Percentiles rank a stretch among this genome's conserved stretches.
Conservation (phyloP, 2,888 invertebrate species). For the Yponomeuta cagnagella region DNA sequence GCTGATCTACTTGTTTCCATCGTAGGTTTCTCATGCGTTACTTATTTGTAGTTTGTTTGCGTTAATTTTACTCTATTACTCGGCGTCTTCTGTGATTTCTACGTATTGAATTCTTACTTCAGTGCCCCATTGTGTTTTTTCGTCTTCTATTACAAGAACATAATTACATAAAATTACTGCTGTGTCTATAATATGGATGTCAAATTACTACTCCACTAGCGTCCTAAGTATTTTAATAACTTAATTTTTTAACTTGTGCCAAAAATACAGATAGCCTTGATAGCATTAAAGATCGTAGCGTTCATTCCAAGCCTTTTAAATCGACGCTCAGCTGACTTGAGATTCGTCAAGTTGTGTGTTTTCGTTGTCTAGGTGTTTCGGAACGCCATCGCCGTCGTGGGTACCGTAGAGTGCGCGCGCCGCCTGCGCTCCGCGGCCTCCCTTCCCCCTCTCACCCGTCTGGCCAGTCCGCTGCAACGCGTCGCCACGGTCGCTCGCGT, state of each 20-base stretch:
- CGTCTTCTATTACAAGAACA: background rate
- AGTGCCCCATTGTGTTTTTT: background rate
- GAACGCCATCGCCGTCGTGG: slow-evolving; percentile 57
- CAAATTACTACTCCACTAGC: background rate
- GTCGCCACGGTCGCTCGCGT: slow-evolving; percentile 66
- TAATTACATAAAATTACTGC: background rate
- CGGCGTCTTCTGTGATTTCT: background rate
- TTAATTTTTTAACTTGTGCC: background rate
- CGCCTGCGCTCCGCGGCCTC: slow-evolving; percentile 49
- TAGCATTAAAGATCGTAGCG: slow-evolving; percentile 43
- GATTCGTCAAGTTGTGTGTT: slow-evolving; percentile 5
- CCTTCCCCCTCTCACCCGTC: slow-evolving; percentile 49
- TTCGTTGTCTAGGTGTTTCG: slow-evolving; percentile 45
- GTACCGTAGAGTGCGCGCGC: slow-evolving; percentile 70
- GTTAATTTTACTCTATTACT: background rate
- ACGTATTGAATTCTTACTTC: background rate
- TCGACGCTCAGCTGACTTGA: background rate
- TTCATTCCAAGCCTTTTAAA: slow-evolving; percentile 24
- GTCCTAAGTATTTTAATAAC: background rate
- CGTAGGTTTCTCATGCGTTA: slow-evolving; percentile 24
- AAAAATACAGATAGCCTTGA: slow-evolving; percentile 46
- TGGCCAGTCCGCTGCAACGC: slow-evolving; percentile 73
- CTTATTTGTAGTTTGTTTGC: background rate
- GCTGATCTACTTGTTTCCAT: slow-evolving; percentile 31
- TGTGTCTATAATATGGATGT: background rate